These are phyloP conservation scores for Entomobrya multifasciata DNA, from an alignment of 2,888 invertebrate species.

Conservation along the genomic window DNA sequence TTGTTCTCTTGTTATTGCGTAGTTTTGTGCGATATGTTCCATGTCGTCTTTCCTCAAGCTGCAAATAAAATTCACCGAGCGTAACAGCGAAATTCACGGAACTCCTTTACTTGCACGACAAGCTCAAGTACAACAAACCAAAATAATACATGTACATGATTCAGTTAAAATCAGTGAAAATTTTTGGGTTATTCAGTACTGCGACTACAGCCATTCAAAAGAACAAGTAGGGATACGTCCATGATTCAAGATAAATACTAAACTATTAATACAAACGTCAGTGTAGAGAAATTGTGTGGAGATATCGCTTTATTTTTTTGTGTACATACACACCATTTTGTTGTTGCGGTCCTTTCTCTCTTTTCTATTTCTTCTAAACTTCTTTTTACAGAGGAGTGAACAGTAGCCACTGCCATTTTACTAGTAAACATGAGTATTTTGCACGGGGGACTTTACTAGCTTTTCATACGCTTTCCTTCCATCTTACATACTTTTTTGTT, in stretches of 20 bases:
- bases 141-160: background rate
- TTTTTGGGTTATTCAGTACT: no score
- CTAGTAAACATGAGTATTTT: slow-evolving; percentile 45
- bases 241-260: slow-evolving; percentile 24
- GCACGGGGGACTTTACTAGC: slow-evolving; percentile 47
- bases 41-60: slow-evolving; percentile 40
- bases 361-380: background rate
- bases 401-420: background rate
- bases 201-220: background rate
- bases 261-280: slow-evolving; percentile 12
- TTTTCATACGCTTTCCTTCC: background rate
- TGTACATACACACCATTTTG: background rate
- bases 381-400: slow-evolving; percentile 10
- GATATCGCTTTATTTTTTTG: slow-evolving; percentile 4
- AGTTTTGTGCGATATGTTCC: slow-evolving; percentile 17
- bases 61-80: slow-evolving; percentile 58
- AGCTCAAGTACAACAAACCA: background rate
- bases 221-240: background rate
- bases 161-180: background rate
- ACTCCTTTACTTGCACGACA: no score
- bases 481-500: background rate
- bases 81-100: slow-evolving; percentile 45
- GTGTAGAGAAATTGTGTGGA: slow-evolving; percentile 4
- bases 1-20: background rate
- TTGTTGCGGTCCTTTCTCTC: slow-evolving; percentile 32